phyloP scores from a whole-genome alignment of 2,797 vertebrate genomes.

The Thripadectes ignobilis region DNA sequence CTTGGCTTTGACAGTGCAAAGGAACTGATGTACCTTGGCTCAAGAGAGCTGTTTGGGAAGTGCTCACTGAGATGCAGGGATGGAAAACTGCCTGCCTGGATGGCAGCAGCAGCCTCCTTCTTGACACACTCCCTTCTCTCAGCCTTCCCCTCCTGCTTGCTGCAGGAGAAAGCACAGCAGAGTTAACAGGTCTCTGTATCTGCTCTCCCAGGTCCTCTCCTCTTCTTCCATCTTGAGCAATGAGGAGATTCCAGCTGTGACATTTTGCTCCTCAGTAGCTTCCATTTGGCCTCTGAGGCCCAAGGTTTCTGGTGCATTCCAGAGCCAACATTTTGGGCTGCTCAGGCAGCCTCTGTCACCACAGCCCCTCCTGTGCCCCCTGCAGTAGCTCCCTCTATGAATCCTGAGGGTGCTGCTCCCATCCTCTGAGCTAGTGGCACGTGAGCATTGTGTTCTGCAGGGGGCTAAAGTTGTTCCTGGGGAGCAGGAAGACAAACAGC shows the following conservation, averaged over 20 bases:
- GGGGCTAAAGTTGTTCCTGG: background rate
- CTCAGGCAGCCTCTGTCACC: background rate
- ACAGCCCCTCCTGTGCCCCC: background rate
- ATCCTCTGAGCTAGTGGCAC: background rate
- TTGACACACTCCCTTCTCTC: background rate
- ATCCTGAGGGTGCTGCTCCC: background rate
- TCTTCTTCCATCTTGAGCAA: background rate
- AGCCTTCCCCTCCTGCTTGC: background rate
- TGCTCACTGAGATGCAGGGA: background rate
- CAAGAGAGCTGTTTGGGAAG: background rate
- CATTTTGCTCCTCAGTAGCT: background rate
- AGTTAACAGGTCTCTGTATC: background rate
- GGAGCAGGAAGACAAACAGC: background rate
- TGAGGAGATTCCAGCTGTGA: background rate
- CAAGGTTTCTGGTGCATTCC: background rate
- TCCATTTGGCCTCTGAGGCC: background rate
- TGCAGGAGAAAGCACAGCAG: background rate
- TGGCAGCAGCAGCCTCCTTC: background rate
- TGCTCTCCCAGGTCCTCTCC: background rate
- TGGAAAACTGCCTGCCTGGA: background rate
- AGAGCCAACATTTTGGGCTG: background rate
- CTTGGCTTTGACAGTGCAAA: background rate
- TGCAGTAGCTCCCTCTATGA: background rate
- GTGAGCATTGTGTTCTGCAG: rapidly evolving
- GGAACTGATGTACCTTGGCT: background rate